Evolutionary conservation across 1,140 invertebrate genomes (phyloP), one percentile per base, ranked within the genome.

Genomic region (Limonius californicus): DNA sequence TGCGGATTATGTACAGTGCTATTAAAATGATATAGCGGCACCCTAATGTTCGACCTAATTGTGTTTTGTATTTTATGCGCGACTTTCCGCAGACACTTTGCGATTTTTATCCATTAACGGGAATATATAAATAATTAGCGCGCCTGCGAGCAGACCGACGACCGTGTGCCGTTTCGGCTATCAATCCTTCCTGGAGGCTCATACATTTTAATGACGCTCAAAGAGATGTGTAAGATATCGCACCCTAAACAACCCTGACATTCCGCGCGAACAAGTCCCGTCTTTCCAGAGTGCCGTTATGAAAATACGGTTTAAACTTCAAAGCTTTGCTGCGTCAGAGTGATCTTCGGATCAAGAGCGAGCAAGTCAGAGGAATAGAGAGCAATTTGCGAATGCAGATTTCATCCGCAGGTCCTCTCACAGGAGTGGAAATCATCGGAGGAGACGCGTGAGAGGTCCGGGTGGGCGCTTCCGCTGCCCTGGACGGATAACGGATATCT

Each of bases 301-400:
- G 67, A 64, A 68, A 68, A 68, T 66, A 60, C 59, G 64, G 62
- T 68, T 66, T 61, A 56, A 66, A 66, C 64, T 64, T 68, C 64
- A 68, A 68, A 66, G 64, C 35, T 39, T 39, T 39, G 11, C 57
- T 61, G 61, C 63, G 57, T 64, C 54, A 58, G 57, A 68, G 62
- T 62, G 67, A 66, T 68, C 66, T 65, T 54, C 57, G 64, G 67
- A 68, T 64, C 67, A 66, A 64, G 61, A 57, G 39, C 55, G 57
- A 65, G 53, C 57, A 54, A 47, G 59, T 61, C 47, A n/a, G 21
- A 42, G 23, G 19, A 42, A 19, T n/a, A 43, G 55, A 63, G 61
- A 68, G 62, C 67, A 64, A 64, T 68, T 66, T 66, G 64, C 66
- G 59, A 58, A 68, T 68, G 66, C 63, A 68, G 63, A 68, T 68